Conservation (phyloP, 2,113 vertebrate genomes). For the Aepyceros melampus region DNA sequence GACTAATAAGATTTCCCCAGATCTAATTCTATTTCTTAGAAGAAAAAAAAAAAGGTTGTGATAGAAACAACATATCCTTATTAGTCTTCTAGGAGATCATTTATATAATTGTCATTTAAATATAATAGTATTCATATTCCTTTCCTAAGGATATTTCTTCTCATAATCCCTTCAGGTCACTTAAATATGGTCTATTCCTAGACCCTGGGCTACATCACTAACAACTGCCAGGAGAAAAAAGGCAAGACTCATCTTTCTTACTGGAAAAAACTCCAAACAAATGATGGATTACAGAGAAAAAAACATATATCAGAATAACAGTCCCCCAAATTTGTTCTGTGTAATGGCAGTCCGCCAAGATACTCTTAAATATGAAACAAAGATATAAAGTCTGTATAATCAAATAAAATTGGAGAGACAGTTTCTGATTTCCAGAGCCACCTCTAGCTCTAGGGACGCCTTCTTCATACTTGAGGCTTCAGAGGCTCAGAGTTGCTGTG, state of each 20-base stretch:
- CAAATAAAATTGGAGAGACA: conserved; percentile 31
- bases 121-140: neutral
- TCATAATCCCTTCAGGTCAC: neutral
- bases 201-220: neutral
- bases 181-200: conserved; percentile 15
- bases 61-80: neutral
- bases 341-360: neutral
- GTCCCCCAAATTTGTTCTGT: neutral
- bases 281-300: conserved; percentile 8
- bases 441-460: neutral
- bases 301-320: neutral
- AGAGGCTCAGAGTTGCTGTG: neutral
- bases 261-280: neutral
- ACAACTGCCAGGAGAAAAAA: neutral
- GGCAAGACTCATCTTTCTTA: conserved; percentile 14
- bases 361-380: neutral
- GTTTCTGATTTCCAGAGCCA: neutral
- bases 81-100: neutral
- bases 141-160: conserved; percentile 3
- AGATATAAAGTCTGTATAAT: neutral
- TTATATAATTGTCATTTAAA: conserved; percentile 17
- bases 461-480: neutral
- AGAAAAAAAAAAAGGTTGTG: neutral
- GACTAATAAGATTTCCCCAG: neutral
- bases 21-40: conserved; percentile 22